Percentiles rank a stretch among this genome's conserved stretches.
phyloP scores from a whole-genome alignment of 2,797 vertebrate genomes.

The Streptopelia turtur region DNA sequence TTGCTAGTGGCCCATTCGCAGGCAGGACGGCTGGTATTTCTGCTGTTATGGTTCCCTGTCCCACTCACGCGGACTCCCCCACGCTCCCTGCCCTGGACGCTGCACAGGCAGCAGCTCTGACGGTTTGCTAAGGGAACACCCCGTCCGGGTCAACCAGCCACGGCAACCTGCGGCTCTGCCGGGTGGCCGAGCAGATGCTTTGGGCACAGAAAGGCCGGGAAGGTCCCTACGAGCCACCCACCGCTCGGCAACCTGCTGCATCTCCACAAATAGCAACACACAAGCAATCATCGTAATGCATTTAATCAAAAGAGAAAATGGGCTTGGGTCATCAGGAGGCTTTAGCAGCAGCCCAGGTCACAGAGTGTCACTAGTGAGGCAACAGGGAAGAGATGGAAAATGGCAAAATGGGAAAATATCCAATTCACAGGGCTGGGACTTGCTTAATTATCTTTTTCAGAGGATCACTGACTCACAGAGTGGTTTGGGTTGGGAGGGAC shows the following conservation, averaged over 20 bases:
- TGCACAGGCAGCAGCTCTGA: not conserved
- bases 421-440: not conserved
- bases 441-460: not conserved
- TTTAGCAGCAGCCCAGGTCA: not conserved
- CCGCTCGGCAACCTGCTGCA: rapidly evolving
- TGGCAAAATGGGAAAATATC: not conserved
- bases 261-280: not conserved
- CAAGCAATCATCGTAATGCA: not conserved
- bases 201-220: not conserved
- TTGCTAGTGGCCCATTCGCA: not conserved
- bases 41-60: not conserved
- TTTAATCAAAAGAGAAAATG: not conserved
- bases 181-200: not conserved
- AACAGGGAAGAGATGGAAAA: not conserved
- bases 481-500: not conserved
- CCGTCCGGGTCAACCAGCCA: not conserved
- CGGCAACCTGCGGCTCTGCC: not conserved
- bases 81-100: not conserved
- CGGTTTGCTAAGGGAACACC: not conserved
- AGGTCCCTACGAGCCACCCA: not conserved
- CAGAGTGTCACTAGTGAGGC: not conserved
- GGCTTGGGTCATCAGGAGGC: not conserved
- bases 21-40: not conserved
- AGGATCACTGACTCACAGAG: not conserved
- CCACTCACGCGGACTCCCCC: not conserved